Percentiles rank a stretch among this genome's conserved stretches.
phyloP scores from a whole-genome alignment of 2,888 invertebrate species.

The Dermolepida albohirtum region DNA sequence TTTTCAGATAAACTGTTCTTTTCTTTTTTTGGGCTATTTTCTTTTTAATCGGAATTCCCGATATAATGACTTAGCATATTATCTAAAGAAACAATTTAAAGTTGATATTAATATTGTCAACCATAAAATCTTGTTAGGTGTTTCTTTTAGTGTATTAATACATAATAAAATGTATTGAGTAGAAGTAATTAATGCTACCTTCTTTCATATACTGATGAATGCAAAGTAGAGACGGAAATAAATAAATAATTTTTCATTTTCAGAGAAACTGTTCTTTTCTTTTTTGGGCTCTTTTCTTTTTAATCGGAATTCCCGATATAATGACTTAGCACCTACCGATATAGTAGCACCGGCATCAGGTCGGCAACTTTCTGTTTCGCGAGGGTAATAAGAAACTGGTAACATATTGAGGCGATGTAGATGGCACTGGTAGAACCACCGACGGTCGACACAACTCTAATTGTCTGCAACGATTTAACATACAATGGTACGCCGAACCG shows the following conservation, averaged over 20 bases:
- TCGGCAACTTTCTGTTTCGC: conserved; percentile 31
- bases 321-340: conserved; percentile 26
- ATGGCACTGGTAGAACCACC: conserved; percentile 44
- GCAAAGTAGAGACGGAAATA: no score
- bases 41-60: background rate
- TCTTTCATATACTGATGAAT: no score
- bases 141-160: no score
- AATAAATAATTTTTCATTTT: no score
- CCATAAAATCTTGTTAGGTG: no score
- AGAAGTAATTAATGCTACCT: no score
- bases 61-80: conserved; percentile 25
- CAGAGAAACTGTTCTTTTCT: background rate
- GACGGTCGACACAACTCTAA: conserved; percentile 58
- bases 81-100: no score
- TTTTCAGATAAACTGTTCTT: background rate
- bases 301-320: background rate
- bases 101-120: no score
- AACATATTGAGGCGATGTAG: conserved; percentile 51
- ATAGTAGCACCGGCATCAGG: conserved; percentile 1
- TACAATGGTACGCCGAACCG: conserved; percentile 58
- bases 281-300: background rate
- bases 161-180: no score
- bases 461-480: conserved; percentile 61
- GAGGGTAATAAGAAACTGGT: conserved; percentile 44
- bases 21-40: background rate